Percentiles rank a stretch among this genome's conserved stretches.
These are phyloP conservation scores for Danionella cerebrum DNA, from an alignment of 2,113 vertebrate species.

Conservation along the genomic window DNA sequence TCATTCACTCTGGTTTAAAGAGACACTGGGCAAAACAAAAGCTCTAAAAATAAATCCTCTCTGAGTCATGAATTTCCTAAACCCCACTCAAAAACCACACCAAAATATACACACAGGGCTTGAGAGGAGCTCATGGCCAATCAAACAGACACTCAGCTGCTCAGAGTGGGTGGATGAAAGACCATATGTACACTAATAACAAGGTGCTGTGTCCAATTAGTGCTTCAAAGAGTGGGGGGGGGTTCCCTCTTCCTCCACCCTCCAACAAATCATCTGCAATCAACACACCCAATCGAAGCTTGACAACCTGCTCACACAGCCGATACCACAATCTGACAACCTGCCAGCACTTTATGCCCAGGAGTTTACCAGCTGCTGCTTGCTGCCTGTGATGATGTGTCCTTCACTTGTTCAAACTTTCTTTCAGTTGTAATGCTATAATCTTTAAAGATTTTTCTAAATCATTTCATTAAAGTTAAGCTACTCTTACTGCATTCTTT, in stretches of 20 bases:
- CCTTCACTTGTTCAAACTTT: background rate
- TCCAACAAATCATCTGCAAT: constrained; percentile 40
- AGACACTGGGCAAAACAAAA: background rate
- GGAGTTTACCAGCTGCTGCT: background rate
- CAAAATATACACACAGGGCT: constrained; percentile 9
- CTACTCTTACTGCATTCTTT: no score
- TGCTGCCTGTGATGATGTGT: background rate
- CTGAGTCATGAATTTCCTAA: constrained; percentile 27
- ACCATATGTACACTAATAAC: constrained; percentile 57
- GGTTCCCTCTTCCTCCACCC: background rate
- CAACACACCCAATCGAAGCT: constrained; percentile 36
- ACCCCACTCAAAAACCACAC: constrained; percentile 1
- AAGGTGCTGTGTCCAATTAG: constrained; percentile 50
- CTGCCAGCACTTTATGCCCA: background rate
- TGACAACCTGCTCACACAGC: background rate
- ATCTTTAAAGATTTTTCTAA: background rate
- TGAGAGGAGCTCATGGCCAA: background rate
- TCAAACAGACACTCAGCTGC: background rate
- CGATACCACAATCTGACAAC: constrained; percentile 17
- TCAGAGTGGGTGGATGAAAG: constrained; percentile 48
- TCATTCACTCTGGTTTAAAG: background rate
- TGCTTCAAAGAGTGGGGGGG: constrained; percentile 51
- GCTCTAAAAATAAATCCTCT: background rate
- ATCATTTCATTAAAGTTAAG: no score
- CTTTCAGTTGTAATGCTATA: background rate